Evolutionary conservation across 2,797 vertebrate species (phyloP).

Genomic region (Fringilla coelebs): DNA sequence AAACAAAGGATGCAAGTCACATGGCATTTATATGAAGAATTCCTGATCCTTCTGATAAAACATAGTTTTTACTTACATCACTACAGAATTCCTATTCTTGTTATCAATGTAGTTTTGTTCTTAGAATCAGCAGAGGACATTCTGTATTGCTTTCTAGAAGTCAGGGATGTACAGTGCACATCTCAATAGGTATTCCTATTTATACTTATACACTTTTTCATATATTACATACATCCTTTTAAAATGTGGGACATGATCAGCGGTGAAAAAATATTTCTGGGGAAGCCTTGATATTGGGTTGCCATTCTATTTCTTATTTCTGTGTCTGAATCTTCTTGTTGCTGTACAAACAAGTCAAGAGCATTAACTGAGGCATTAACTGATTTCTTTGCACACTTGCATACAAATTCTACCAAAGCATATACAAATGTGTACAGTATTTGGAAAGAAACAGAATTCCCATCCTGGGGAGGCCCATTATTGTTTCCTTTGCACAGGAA

Average conservation of each 20-base stretch:
- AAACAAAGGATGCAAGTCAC: background rate
- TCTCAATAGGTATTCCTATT: background rate
- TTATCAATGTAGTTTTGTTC: background rate
- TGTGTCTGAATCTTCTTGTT: background rate
- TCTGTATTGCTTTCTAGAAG: background rate
- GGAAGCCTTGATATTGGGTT: background rate
- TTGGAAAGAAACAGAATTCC: background rate
- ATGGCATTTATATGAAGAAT: background rate
- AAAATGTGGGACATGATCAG: background rate
- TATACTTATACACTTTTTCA: background rate
- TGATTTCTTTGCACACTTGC: background rate
- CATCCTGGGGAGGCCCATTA: background rate
- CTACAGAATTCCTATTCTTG: background rate
- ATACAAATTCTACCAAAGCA: background rate
- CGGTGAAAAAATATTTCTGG: background rate
- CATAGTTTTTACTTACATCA: fast-evolving
- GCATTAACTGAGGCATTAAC: background rate
- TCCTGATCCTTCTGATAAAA: background rate
- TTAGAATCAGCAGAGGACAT: background rate
- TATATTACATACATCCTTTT: background rate
- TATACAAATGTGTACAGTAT: background rate
- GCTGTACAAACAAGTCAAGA: background rate
- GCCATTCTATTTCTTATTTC: background rate
- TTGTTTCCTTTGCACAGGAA: background rate
- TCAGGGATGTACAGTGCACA: background rate